phyloP scores from a whole-genome alignment of 2,888 invertebrate genomes.

The Augiades crinisus region DNA sequence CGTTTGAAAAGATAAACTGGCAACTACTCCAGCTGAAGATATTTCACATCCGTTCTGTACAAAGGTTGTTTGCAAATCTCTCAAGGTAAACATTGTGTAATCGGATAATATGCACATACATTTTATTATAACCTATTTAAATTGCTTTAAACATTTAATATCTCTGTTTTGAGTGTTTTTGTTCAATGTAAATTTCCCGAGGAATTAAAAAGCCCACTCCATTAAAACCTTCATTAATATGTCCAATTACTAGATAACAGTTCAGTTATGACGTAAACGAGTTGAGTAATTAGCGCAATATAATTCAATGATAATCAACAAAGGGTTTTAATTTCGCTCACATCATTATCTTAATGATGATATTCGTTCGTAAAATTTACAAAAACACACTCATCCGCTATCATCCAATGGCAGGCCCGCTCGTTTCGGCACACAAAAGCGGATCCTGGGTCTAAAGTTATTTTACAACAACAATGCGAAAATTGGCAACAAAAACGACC shows the following conservation, averaged over 20 bases:
- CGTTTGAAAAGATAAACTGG: slow-evolving; percentile 15
- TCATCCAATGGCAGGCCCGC: slow-evolving; percentile 8
- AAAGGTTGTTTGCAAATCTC: slow-evolving; percentile 61
- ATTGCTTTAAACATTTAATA: no score
- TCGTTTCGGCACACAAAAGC: slow-evolving; percentile 34
- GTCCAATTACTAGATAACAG: slow-evolving; percentile 5
- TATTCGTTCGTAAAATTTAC: slow-evolving; percentile 11
- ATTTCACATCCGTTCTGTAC: slow-evolving; percentile 44
- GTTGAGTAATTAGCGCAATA: slow-evolving; percentile 7
- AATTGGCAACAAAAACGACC: slow-evolving; percentile 71
- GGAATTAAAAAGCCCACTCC: not conserved
- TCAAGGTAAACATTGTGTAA: slow-evolving; percentile 55
- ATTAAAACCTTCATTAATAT: not conserved
- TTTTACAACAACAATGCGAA: slow-evolving; percentile 63
- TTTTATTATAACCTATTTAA: no score
- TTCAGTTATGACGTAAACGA: slow-evolving; percentile 7
- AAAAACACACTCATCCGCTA: slow-evolving; percentile 15
- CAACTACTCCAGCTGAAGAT: slow-evolving; percentile 28
- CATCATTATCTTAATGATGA: slow-evolving; percentile 13
- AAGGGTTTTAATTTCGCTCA: slow-evolving; percentile 6
- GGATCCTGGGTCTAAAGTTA: slow-evolving; percentile 45
- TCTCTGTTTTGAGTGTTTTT: not conserved
- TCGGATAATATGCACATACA: no score
- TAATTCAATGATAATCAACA: slow-evolving; percentile 11
- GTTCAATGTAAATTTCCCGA: not conserved